Conservation (phyloP, 2,797 vertebrate species). For the Helicolenus hilgendorfi region DNA sequence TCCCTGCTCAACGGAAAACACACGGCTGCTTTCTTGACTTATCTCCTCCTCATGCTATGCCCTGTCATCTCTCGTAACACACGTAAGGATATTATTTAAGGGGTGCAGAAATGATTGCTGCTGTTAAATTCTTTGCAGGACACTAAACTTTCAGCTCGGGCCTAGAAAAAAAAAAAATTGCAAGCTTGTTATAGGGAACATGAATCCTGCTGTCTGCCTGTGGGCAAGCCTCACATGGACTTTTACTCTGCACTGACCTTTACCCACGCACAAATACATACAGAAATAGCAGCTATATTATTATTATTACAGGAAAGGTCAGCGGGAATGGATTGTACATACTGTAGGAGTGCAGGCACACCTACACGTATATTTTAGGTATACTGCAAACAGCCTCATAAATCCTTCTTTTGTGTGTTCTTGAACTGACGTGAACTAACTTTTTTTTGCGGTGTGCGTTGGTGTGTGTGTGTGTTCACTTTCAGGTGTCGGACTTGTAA, state of each 20-base stretch:
- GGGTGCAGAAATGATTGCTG: constrained; percentile 42
- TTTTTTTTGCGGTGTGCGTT: background rate
- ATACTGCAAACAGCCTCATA: constrained; percentile 1
- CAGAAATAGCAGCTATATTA: constrained; percentile 55
- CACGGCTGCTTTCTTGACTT: background rate
- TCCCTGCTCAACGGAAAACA: constrained; percentile 11
- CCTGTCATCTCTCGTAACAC: constrained; percentile 14
- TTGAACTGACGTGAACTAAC: background rate
- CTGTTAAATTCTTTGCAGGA: constrained; percentile 47
- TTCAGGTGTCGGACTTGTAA: constrained; percentile 21
- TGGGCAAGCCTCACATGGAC: constrained; percentile 28
- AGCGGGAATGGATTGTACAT: constrained; percentile 47
- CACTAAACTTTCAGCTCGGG: constrained; percentile 38
- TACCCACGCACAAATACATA: constrained; percentile 14
- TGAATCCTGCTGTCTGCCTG: constrained; percentile 25
- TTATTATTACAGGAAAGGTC: constrained; percentile 59
- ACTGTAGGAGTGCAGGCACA: background rate
- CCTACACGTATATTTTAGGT: constrained; percentile 3
- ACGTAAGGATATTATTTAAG: constrained; percentile 38
- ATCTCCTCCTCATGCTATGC: background rate
- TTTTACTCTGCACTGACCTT: constrained; percentile 60
- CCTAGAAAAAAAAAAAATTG: constrained; percentile 15
- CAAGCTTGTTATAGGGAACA: constrained; percentile 28
- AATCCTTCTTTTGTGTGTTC: constrained; percentile 20
- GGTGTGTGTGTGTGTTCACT: background rate